A percentile compares a stretch with the other conserved stretches of the same genome.
These are phyloP conservation scores for Myiotriccus ornatus DNA, from an alignment of 2,797 vertebrate genomes.

Conservation along the genomic window DNA sequence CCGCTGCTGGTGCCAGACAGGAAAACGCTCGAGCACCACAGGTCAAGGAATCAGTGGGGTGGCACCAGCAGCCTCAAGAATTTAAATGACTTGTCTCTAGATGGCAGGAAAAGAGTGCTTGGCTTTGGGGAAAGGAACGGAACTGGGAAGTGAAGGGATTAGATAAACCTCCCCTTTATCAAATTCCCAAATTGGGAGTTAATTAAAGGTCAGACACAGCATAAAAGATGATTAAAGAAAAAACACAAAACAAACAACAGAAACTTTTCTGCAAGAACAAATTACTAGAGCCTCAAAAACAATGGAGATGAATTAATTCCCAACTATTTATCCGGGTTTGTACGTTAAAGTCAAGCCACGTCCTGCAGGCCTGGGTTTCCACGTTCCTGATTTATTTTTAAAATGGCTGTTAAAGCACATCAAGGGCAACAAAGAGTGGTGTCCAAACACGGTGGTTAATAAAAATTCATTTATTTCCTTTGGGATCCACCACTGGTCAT, in stretches of 20 bases:
- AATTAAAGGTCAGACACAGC: background rate
- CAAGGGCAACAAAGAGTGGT: background rate
- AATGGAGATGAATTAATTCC: background rate
- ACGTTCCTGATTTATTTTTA: background rate
- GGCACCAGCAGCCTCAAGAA: background rate
- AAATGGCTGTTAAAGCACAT: background rate
- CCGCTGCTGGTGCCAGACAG: background rate
- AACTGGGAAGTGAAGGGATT: background rate
- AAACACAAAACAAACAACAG: no score
- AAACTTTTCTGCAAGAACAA: background rate
- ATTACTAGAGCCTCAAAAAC: background rate
- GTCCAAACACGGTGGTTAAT: background rate
- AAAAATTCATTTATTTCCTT: background rate
- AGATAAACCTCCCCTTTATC: background rate
- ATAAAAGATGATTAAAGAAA: background rate
- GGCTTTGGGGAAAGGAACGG: background rate
- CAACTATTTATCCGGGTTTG: background rate
- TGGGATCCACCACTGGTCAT: background rate
- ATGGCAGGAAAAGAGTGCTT: background rate
- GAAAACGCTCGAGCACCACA: fast-evolving
- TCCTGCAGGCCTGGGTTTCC: background rate
- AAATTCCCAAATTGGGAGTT: background rate
- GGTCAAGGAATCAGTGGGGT: background rate
- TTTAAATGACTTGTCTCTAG: background rate
- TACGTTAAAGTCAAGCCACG: background rate